These are phyloP conservation scores for Blastomussa wellsi DNA, from an alignment of 92 coral and sea anemone species.

Conservation along the genomic window DNA sequence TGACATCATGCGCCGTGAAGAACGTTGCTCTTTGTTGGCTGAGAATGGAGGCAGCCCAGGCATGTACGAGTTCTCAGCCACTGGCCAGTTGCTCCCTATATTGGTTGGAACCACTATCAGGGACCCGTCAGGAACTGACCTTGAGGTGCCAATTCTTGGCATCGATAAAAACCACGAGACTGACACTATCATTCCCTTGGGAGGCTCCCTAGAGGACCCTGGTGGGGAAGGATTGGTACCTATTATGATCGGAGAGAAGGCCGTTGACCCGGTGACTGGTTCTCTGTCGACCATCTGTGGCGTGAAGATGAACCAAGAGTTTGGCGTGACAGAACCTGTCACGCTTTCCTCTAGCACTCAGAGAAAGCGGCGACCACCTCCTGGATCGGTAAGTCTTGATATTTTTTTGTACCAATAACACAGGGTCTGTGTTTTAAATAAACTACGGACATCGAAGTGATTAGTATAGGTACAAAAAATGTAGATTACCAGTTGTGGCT, in stretches of 20 bases:
- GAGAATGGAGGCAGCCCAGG: slow-evolving; percentile 99
- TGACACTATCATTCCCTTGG: slow-evolving; percentile 87
- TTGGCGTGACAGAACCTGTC: slow-evolving; percentile 87
- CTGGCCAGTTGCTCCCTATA: slow-evolving; percentile 94
- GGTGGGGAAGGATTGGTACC: slow-evolving; percentile 97
- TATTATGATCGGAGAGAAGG: slow-evolving; percentile 97
- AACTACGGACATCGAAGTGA: not conserved
- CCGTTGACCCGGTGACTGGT: slow-evolving; percentile 93
- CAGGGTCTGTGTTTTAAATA: not conserved
- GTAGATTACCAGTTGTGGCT: too few species aligned
- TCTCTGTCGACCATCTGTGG: slow-evolving; percentile 90
- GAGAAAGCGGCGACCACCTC: slow-evolving; percentile 88
- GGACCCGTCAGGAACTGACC: slow-evolving; percentile 88
- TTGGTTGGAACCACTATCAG: slow-evolving; percentile 91
- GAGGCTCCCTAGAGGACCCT: slow-evolving; percentile 98
- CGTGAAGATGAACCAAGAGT: slow-evolving; percentile 88
- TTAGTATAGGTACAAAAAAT: too few species aligned
- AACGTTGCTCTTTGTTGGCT: slow-evolving; percentile 77
- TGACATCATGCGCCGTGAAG: slow-evolving; percentile 93
- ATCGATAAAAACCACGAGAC: slow-evolving; percentile 90
- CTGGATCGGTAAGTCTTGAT: slow-evolving; percentile 75
- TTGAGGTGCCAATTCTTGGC: slow-evolving; percentile 92
- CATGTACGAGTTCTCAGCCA: slow-evolving; percentile 96
- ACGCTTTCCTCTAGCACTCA: slow-evolving; percentile 89
- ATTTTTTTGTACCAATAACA: not conserved